A percentile compares a stretch with the other conserved stretches of the same genome.
Conservation (phyloP, 2,113 vertebrate species). For the Narcine bancroftii region DNA sequence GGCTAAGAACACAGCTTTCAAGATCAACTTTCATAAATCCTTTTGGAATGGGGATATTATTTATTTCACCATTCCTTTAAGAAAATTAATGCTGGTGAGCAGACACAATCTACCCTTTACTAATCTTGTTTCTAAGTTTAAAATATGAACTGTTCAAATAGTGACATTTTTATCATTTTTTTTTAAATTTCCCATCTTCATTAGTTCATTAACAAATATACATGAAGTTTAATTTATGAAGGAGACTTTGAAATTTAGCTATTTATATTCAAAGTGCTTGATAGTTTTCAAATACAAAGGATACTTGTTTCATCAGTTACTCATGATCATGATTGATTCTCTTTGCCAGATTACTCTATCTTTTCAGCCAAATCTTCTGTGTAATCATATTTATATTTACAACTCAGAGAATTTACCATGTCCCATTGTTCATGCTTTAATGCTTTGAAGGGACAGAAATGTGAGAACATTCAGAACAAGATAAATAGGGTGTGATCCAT, state of each 20-base stretch:
- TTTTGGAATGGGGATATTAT: too few species aligned
- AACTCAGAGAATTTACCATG: neutral
- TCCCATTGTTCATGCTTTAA: neutral
- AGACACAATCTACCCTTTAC: too few species aligned
- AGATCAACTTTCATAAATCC: too few species aligned
- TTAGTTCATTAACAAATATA: neutral
- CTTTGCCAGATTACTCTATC: neutral
- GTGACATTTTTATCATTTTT: neutral
- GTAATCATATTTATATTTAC: neutral
- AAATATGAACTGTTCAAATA: too few species aligned
- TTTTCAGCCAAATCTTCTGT: neutral
- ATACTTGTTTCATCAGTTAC: neutral
- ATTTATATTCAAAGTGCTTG: neutral
- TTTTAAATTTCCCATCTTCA: neutral
- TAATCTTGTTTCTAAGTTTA: too few species aligned
- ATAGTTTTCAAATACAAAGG: neutral
- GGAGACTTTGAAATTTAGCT: neutral
- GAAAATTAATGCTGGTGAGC: too few species aligned
- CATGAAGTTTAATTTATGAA: neutral
- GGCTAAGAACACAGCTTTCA: too few species aligned
- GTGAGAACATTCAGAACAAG: neutral
- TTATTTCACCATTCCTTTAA: too few species aligned
- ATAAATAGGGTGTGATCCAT: neutral
- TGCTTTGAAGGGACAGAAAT: neutral
- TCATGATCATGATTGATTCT: neutral